A percentile compares a stretch with the other conserved stretches of the same genome.
Evolutionary conservation across 2,888 invertebrate genomes (phyloP).

Genomic region (Cataglyphis rosenhaueri): DNA sequence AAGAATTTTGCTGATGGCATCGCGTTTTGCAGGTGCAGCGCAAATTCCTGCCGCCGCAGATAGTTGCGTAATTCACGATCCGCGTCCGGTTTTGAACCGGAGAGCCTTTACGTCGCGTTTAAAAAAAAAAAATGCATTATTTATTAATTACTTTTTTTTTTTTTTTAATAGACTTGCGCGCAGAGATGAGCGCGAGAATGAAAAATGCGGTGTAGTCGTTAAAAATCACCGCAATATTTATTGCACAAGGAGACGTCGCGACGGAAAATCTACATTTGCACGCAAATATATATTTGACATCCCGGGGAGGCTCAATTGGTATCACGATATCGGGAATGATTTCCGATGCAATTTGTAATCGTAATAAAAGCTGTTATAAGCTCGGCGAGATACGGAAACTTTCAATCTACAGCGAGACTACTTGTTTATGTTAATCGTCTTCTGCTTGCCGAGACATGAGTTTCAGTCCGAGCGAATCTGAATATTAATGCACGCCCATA

Average conservation of each 20-base stretch:
- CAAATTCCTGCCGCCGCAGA: slow-evolving; percentile 28
- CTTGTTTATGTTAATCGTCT: slow-evolving; percentile 1
- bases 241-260: not conserved
- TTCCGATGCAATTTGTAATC: not conserved
- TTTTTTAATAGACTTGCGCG: not conserved
- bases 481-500: not conserved
- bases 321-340: not conserved
- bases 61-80: slow-evolving; percentile 39
- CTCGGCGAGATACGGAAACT: not conserved
- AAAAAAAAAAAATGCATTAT: not conserved
- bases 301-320: slow-evolving; percentile 4
- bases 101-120: not conserved
- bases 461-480: not conserved
- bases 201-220: not conserved
- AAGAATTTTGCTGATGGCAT: slow-evolving; percentile 55
- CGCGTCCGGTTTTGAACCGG: slow-evolving; percentile 32
- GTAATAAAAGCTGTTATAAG: slow-evolving; percentile 16
- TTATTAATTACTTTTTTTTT: not conserved
- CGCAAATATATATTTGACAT: not conserved
- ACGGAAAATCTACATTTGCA: not conserved
- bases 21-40: slow-evolving; percentile 49
- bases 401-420: not conserved
- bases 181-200: not conserved
- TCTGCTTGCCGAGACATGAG: not conserved
- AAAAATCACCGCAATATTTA: not conserved